Evolutionary conservation across 2,888 invertebrate species (phyloP), one percentile per base, ranked within the genome.

Genomic region (Therioaphis trifolii): DNA sequence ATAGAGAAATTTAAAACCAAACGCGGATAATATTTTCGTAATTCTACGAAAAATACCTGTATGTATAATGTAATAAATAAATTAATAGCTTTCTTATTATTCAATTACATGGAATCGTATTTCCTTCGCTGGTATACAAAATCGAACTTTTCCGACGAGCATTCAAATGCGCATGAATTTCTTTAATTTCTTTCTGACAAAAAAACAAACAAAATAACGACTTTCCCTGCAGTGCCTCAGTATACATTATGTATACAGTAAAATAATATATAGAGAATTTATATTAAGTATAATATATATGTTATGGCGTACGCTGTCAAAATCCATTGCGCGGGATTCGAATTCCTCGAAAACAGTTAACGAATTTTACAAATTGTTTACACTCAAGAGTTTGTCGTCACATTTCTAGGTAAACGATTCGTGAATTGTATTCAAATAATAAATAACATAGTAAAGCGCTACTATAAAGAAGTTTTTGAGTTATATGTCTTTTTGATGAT

Each of bases 281-380:
- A 35, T 35, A 7, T 35, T 7, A 7, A 35, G 3, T 35, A 35
- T 35, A 35, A 35, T 35, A 35, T 35, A 35, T 35, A 7, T 35
- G 7, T 35, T 35, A 7, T 7, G 35, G 46, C 12, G 46, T 15
- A 12, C 46, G 46, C 4, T 49, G n/a, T 21, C 2, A 18, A 76
- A 63, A 49, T 27, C 18, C 46, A 27, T 27, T 27, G 27, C 18
- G 3, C n/a, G 2, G 29, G 61, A 76, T 76, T 46, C 3, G 46
- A 29, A 46, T 61, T 9, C 1, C 27, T 4, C 29, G 9, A 76
- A 43, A 61, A 43, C 1, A 43, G 43, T 46, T 76, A 63, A 46
- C n/a, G 15, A 14, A 76, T 63, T 49, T 63, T 46, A 76, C 29
- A 63, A 76, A 63, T 76, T 46, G 27, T 61, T 27, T 61, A 61